These are phyloP conservation scores for Ericerus pela DNA, from an alignment of 1,140 invertebrate genomes.

Conservation along the genomic window DNA sequence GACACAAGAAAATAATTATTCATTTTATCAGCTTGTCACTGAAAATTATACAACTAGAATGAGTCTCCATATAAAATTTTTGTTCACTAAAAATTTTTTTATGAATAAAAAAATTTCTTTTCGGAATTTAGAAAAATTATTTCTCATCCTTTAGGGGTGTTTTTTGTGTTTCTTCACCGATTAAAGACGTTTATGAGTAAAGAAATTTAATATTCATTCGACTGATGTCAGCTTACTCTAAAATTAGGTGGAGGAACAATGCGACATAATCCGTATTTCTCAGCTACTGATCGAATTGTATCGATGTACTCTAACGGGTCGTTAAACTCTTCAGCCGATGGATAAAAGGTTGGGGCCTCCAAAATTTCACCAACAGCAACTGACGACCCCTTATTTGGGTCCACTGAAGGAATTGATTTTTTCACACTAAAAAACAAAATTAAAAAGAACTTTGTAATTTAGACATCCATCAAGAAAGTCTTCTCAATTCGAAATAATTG, in stretches of 20 bases:
- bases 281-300: conserved; percentile 59
- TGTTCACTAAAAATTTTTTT: conserved; percentile 3
- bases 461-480: too few relatives aligned
- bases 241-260: conserved; percentile 77
- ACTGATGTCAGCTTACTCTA: conserved; percentile 37
- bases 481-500: too few relatives aligned
- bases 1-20: too few relatives aligned
- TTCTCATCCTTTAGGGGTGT: background rate
- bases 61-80: conserved; percentile 11
- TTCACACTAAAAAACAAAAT: too few relatives aligned
- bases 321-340: conserved; percentile 69
- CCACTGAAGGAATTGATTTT: too few relatives aligned
- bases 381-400: background rate
- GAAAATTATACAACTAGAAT: background rate
- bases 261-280: conserved; percentile 72
- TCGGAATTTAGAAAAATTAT: background rate
- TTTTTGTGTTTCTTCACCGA: background rate
- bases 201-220: background rate
- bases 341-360: conserved; percentile 69
- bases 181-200: too few relatives aligned
- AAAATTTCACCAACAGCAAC: conserved; percentile 43
- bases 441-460: too few relatives aligned
- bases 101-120: background rate
- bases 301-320: conserved; percentile 83
- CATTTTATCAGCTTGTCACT: background rate